Percentiles rank a stretch among this genome's conserved stretches.
Evolutionary conservation across 2,113 vertebrate genomes (phyloP).

Genomic region (Lipophrys pholis): DNA sequence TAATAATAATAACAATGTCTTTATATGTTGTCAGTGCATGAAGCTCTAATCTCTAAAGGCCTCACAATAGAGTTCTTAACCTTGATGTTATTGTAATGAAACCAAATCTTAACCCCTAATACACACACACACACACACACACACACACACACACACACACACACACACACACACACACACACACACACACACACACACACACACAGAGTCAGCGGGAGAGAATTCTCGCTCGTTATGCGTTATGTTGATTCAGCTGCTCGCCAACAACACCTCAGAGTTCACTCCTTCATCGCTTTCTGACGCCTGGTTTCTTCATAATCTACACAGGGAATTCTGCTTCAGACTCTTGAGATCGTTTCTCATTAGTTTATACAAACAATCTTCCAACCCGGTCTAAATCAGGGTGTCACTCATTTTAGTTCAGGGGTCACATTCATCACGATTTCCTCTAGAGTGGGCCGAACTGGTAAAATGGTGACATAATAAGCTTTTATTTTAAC

Average conservation of each 20-base stretch:
- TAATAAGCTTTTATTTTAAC: too few species aligned
- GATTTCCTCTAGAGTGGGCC: too few species aligned
- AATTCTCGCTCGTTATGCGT: conserved; percentile 55
- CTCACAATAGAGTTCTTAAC: too few species aligned
- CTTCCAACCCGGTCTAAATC: not conserved
- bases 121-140: conserved; percentile 17
- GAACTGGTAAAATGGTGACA: too few species aligned
- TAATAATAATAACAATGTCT: too few species aligned
- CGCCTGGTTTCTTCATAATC: conserved; percentile 16
- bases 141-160: conserved; percentile 15
- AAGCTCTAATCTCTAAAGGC: too few species aligned
- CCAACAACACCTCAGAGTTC: conserved; percentile 30
- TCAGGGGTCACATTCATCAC: too few species aligned
- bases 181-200: conserved; percentile 32
- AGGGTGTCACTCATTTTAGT: too few species aligned
- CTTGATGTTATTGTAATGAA: too few species aligned
- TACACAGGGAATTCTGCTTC: not conserved
- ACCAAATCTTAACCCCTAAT: not conserved
- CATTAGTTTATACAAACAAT: not conserved
- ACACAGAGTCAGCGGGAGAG: conserved; percentile 66
- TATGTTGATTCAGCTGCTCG: conserved; percentile 76
- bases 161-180: conserved; percentile 26
- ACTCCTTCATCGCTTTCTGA: conserved; percentile 17
- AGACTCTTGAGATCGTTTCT: not conserved
- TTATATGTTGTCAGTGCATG: too few species aligned